These are phyloP conservation scores for Neomonachus schauinslandi DNA, from an alignment of 2,113 vertebrate species.

Conservation along the genomic window DNA sequence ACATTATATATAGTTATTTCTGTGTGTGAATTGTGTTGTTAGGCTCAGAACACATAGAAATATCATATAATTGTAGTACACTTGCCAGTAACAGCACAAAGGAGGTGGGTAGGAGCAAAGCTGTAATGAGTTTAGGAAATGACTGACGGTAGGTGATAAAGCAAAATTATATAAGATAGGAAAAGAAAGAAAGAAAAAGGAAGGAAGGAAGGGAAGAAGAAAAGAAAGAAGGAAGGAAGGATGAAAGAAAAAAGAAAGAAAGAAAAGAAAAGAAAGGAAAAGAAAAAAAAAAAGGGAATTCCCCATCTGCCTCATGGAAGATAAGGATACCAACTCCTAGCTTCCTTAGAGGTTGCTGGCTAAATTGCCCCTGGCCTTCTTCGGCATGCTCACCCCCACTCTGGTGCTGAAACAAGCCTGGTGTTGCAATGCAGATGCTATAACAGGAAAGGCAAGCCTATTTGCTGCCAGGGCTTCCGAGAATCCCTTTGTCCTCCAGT, in stretches of 20 bases:
- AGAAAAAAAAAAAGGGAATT: neutral
- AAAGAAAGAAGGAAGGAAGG: no score
- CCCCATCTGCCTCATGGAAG: neutral
- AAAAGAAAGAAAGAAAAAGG: neutral
- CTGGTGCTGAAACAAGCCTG: neutral
- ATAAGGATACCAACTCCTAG: neutral
- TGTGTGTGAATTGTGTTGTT: neutral
- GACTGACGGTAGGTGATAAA: neutral
- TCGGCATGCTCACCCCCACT: neutral
- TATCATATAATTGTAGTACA: neutral
- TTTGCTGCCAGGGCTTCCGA: neutral
- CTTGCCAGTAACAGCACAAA: neutral
- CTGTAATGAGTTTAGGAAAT: neutral
- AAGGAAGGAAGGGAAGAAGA: neutral
- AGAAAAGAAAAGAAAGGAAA: no score
- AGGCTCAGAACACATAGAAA: neutral
- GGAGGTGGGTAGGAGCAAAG: neutral
- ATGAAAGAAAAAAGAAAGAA: accelerated
- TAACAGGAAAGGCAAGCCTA: neutral
- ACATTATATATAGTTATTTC: neutral
- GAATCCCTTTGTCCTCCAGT: neutral
- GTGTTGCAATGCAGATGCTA: neutral
- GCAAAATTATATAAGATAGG: neutral
- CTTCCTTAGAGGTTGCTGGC: neutral
- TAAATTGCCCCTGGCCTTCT: neutral